Percentiles rank a stretch among this genome's conserved stretches.
phyloP scores from a whole-genome alignment of 2,797 vertebrate genomes.

The Neosilurus hyrtlii region DNA sequence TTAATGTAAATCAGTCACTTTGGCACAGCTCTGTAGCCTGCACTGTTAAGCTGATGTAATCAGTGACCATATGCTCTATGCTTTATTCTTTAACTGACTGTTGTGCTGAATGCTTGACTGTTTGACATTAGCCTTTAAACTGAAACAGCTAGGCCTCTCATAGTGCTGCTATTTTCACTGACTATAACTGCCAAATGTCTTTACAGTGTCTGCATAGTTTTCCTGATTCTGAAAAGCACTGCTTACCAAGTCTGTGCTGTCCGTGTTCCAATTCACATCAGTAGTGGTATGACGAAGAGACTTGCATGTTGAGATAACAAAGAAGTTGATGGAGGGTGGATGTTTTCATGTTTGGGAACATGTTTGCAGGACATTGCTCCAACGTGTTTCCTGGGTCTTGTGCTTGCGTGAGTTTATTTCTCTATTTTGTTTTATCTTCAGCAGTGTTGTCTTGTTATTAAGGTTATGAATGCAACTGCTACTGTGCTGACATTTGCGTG shows the following conservation, averaged over 20 bases:
- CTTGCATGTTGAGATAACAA: background rate
- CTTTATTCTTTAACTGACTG: conserved; percentile 22
- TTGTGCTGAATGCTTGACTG: conserved; percentile 28
- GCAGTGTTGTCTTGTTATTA: conserved; percentile 19
- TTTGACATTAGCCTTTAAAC: conserved; percentile 34
- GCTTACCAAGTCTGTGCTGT: background rate
- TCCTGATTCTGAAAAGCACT: conserved; percentile 1
- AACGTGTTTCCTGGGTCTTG: conserved; percentile 35
- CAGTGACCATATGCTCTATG: conserved; percentile 32
- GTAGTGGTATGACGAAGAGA: background rate
- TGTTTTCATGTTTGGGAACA: background rate
- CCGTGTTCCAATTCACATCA: background rate
- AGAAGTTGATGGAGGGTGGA: background rate
- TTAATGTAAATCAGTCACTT: conserved; percentile 51
- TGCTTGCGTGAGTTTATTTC: conserved; percentile 13
- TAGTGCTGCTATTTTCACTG: conserved; percentile 3
- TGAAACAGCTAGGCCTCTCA: conserved; percentile 4
- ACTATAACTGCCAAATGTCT: background rate
- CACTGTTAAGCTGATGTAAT: conserved; percentile 43
- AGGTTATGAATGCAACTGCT: conserved; percentile 44
- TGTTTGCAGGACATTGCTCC: conserved; percentile 16
- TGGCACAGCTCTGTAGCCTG: conserved; percentile 27
- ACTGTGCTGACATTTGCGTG: conserved; percentile 55
- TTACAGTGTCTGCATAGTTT: conserved; percentile 9
- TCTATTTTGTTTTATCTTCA: conserved; percentile 22